phyloP scores from a whole-genome alignment of 2,113 vertebrate genomes.

The Psephotus haematonotus region DNA sequence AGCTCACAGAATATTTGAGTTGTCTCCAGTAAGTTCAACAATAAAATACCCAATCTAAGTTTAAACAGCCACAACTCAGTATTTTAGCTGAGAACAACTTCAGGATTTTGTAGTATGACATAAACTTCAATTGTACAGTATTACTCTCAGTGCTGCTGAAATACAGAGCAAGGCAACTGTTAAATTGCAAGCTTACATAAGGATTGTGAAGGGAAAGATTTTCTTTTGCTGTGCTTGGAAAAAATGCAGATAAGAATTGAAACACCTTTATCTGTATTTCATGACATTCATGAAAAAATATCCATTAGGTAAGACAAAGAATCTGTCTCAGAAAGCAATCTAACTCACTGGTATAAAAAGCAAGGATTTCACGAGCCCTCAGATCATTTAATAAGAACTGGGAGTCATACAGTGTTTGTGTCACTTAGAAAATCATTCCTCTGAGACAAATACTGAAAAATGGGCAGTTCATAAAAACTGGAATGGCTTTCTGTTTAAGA shows the following conservation, averaged over 20 bases:
- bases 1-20: background rate
- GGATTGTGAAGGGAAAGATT: background rate
- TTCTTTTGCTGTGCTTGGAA: background rate
- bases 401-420: background rate
- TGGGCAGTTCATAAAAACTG: background rate
- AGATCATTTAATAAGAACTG: background rate
- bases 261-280: constrained; percentile 9
- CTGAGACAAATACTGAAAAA: background rate
- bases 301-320: background rate
- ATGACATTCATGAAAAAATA: background rate
- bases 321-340: background rate
- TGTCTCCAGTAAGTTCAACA: background rate
- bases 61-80: background rate
- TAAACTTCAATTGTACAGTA: background rate
- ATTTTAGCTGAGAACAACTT: background rate
- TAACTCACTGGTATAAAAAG: background rate
- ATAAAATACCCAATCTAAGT: background rate
- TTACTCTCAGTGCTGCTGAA: background rate
- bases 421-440: background rate
- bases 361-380: background rate
- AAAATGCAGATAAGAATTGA: background rate
- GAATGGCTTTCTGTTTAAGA: background rate
- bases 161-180: background rate
- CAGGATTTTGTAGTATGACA: background rate
- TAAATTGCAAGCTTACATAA: background rate